Conservation (phyloP, 2,888 invertebrate genomes). For the Zaprionus bogoriensis region DNA sequence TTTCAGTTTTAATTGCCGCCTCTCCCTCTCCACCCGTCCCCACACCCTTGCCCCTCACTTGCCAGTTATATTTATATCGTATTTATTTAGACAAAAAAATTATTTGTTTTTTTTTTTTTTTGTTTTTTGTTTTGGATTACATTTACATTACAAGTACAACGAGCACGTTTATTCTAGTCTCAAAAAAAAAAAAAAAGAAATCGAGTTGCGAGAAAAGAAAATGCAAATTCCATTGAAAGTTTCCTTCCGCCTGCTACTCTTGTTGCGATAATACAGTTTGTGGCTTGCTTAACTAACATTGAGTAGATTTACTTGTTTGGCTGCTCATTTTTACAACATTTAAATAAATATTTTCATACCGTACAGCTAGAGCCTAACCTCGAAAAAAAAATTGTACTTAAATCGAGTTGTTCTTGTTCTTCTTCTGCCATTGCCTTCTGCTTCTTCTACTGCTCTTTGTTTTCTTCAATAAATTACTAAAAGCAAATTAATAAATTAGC, state of each 20-base stretch:
- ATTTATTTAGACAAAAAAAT: slow-evolving; percentile 68
- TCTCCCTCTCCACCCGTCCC: background rate
- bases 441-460: background rate
- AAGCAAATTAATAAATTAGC: slow-evolving; percentile 53
- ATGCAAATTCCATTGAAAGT: slow-evolving; percentile 31
- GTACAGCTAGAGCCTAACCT: slow-evolving; percentile 23
- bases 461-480: slow-evolving; percentile 54
- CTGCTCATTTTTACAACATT: slow-evolving; percentile 69
- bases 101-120: slow-evolving; percentile 21
- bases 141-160: slow-evolving; percentile 60
- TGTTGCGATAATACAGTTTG: slow-evolving; percentile 52
- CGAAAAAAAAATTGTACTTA: slow-evolving; percentile 33
- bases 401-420: background rate
- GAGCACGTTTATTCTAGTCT: slow-evolving; percentile 47
- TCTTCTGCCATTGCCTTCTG: background rate
- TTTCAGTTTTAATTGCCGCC: slow-evolving; percentile 61
- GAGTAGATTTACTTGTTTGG: slow-evolving; percentile 50
- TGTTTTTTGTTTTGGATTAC: slow-evolving; percentile 33
- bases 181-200: slow-evolving; percentile 27
- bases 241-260: background rate
- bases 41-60: background rate
- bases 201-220: slow-evolving; percentile 15
- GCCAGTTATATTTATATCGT: slow-evolving; percentile 25
- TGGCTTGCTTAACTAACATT: slow-evolving; percentile 49
- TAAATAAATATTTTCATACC: slow-evolving; percentile 50